These are phyloP conservation scores for Amblyraja radiata DNA, from an alignment of 2,797 vertebrate species.

Conservation along the genomic window DNA sequence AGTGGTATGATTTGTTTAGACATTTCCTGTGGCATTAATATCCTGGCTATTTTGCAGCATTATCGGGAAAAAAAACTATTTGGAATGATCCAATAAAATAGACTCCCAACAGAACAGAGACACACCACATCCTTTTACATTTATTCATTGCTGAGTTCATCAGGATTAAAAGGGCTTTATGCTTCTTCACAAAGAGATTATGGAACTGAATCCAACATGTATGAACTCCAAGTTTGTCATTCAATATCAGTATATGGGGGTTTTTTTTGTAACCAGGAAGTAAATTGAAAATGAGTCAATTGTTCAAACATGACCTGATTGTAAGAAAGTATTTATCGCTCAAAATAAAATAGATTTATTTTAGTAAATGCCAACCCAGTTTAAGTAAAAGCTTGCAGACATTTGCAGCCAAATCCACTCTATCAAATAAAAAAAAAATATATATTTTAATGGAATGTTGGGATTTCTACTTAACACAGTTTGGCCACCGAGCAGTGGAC, in stretches of 20 bases:
- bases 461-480: neutral
- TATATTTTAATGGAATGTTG: neutral
- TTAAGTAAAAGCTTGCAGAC: neutral
- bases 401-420: neutral
- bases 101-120: neutral
- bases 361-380: neutral
- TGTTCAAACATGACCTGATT: neutral
- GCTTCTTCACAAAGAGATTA: neutral
- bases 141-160: neutral
- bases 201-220: neutral
- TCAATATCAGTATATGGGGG: neutral
- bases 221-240: neutral
- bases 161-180: neutral
- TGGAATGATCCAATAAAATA: neutral
- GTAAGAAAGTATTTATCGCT: neutral
- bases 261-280: neutral
- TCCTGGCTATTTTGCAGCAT: neutral
- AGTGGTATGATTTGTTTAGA: neutral
- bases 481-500: neutral
- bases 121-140: neutral
- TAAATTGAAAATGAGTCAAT: neutral
- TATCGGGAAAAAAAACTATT: neutral
- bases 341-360: neutral
- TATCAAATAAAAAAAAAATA: neutral
- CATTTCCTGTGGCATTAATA: slow-evolving; percentile 1